Evolutionary conservation across 2,113 vertebrate genomes (phyloP).

Genomic region (Tenebrosternarchus preto): DNA sequence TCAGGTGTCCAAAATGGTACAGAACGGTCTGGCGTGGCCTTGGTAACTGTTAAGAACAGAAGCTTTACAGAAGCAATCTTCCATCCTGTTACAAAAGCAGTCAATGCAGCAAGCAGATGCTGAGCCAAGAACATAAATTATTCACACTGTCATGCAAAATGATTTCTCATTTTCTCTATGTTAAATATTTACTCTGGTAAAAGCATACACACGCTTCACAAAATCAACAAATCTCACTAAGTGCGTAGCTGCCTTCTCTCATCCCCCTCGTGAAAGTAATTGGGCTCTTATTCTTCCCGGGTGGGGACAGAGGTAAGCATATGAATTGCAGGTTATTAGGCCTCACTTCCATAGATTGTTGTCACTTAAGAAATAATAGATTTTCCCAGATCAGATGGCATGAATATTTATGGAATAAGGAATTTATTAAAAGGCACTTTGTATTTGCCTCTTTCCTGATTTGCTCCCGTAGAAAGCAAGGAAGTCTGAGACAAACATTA

Average conservation of each 20-base stretch:
- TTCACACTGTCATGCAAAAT: slow-evolving; percentile 38
- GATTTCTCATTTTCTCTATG: slow-evolving; percentile 43
- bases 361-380: slow-evolving; percentile 54
- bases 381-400: slow-evolving; percentile 47
- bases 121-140: slow-evolving; percentile 7
- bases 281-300: slow-evolving; percentile 39
- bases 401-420: slow-evolving; percentile 49
- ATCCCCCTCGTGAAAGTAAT: slow-evolving; percentile 41
- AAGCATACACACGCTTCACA: slow-evolving; percentile 37
- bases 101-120: slow-evolving; percentile 7
- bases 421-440: slow-evolving; percentile 52
- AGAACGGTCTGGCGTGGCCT: too few species aligned
- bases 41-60: too few species aligned
- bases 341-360: slow-evolving; percentile 44
- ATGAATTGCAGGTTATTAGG: slow-evolving; percentile 49
- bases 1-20: too few species aligned
- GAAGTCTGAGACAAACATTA: slow-evolving; percentile 13
- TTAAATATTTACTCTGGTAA: slow-evolving; percentile 48
- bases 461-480: slow-evolving; percentile 1
- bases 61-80: neutral
- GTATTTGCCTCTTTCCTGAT: slow-evolving; percentile 36
- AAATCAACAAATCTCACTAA: slow-evolving; percentile 50
- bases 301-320: slow-evolving; percentile 38
- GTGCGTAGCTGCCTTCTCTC: slow-evolving; percentile 35
- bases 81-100: neutral